phyloP scores from a whole-genome alignment of 2,113 vertebrate species.

The Lepus timidus region DNA sequence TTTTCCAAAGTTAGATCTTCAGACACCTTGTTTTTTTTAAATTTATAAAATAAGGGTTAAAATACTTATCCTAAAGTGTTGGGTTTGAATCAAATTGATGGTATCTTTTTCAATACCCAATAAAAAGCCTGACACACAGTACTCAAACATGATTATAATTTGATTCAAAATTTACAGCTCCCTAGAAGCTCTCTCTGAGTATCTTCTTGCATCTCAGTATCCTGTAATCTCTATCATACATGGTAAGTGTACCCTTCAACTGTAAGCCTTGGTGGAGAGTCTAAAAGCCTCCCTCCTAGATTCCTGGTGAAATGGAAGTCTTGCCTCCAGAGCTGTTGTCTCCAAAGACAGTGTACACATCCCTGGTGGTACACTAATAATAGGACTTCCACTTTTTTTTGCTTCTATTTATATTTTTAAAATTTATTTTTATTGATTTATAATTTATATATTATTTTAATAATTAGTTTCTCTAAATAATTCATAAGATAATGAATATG shows the following conservation, averaged over 20 bases:
- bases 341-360: background rate
- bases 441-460: conserved; percentile 33
- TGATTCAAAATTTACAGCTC: background rate
- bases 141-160: background rate
- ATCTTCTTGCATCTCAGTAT: background rate
- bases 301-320: background rate
- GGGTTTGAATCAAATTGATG: background rate
- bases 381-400: background rate
- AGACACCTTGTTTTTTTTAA: background rate
- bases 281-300: background rate
- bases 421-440: background rate
- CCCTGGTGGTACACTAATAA: background rate
- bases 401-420: conserved; percentile 3
- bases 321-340: background rate
- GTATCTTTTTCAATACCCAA: background rate
- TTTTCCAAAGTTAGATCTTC: background rate
- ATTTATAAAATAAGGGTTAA: background rate
- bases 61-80: background rate
- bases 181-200: background rate
- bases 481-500: background rate
- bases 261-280: background rate
- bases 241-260: background rate
- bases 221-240: background rate
- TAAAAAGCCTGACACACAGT: background rate
- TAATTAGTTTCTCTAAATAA: conserved; percentile 32